Evolutionary conservation across 2,888 invertebrate species (phyloP).

Genomic region (Bibio marci): DNA sequence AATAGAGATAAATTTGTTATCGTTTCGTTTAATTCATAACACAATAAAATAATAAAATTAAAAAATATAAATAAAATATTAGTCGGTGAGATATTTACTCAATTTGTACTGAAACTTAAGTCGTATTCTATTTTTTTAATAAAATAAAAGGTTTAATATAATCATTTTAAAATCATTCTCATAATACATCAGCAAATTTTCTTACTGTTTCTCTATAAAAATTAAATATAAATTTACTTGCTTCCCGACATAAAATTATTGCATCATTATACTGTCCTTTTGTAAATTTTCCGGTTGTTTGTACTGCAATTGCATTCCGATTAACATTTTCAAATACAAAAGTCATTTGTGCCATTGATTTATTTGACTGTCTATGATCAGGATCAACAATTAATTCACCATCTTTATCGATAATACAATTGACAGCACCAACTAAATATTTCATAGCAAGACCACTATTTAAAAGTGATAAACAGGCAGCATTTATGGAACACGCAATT

Average conservation of each 20-base stretch:
- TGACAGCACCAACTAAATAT: slow-evolving; percentile 61
- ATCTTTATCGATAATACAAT: slow-evolving; percentile 46
- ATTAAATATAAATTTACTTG: slow-evolving; percentile 49
- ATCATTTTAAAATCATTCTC: neutral
- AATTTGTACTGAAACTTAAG: too few relatives aligned
- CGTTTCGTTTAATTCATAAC: too few relatives aligned
- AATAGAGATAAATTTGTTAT: too few relatives aligned
- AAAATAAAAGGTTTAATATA: too few relatives aligned
- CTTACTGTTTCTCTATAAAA: slow-evolving; percentile 51
- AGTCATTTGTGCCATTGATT: slow-evolving; percentile 44
- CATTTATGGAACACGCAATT: slow-evolving; percentile 66
- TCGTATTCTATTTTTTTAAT: too few relatives aligned
- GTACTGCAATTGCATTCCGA: slow-evolving; percentile 39
- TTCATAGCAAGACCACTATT: slow-evolving; percentile 74
- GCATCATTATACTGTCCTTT: slow-evolving; percentile 49
- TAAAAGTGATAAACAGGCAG: slow-evolving; percentile 63
- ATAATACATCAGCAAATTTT: slow-evolving; percentile 31
- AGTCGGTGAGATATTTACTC: too few relatives aligned
- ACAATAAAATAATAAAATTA: too few relatives aligned
- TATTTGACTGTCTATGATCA: slow-evolving; percentile 30
- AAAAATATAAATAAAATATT: too few relatives aligned
- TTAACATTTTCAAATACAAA: slow-evolving; percentile 57
- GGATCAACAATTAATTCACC: slow-evolving; percentile 49
- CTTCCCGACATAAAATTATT: slow-evolving; percentile 42
- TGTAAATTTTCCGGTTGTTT: slow-evolving; percentile 52